Conservation (phyloP, 2,113 vertebrate species). For the Pluvianellus socialis region DNA sequence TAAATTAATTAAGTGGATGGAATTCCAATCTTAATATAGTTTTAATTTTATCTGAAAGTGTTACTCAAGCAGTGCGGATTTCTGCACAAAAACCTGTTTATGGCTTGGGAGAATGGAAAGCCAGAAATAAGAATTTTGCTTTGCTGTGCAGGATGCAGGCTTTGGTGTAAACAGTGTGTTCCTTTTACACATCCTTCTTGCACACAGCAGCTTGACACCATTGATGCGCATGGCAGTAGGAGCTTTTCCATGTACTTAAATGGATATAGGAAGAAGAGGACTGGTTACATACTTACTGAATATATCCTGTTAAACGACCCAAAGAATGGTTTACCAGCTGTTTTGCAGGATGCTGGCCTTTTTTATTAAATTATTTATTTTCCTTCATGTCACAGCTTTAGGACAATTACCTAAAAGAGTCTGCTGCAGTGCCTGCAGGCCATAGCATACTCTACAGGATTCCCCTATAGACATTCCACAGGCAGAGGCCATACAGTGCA, state of each 20-base stretch:
- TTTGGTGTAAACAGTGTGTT: background rate
- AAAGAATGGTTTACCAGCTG: background rate
- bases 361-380: conserved; percentile 27
- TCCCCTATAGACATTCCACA: background rate
- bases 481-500: background rate
- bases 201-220: background rate
- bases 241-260: background rate
- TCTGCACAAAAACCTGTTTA: background rate
- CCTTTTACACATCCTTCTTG: background rate
- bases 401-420: background rate
- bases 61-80: background rate
- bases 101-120: background rate
- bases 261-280: background rate
- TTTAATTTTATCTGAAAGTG: background rate
- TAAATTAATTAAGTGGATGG: background rate
- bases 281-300: background rate
- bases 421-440: background rate
- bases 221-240: background rate
- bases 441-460: background rate
- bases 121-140: background rate
- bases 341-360: conserved; percentile 1
- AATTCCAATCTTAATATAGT: background rate
- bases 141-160: background rate
- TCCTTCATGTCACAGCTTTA: background rate
- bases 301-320: background rate